A percentile compares a stretch with the other conserved stretches of the same genome.
Conservation (phyloP, 2,888 invertebrate species). For the Chloroclysta siterata region DNA sequence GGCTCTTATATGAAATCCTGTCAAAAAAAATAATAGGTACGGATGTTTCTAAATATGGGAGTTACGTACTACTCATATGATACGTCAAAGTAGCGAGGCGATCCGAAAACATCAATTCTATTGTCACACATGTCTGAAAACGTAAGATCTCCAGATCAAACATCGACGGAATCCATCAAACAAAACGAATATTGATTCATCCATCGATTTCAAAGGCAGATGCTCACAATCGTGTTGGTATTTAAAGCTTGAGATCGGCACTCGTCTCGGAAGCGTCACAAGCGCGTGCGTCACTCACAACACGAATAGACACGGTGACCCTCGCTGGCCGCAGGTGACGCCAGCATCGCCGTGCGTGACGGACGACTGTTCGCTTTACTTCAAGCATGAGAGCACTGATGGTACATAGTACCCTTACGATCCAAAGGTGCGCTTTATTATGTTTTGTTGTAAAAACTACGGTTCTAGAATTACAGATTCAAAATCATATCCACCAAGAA, state of each 20-base stretch:
- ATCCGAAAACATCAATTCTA: not conserved
- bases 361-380: conserved; percentile 41
- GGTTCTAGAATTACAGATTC: not conserved
- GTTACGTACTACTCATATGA: not conserved
- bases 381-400: conserved; percentile 54
- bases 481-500: not conserved
- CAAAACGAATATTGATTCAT: conserved; percentile 20
- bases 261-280: conserved; percentile 63
- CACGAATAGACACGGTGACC: conserved; percentile 80
- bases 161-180: conserved; percentile 17
- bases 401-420: not conserved
- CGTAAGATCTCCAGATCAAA: conserved; percentile 6
- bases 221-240: conserved; percentile 42
- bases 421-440: not conserved
- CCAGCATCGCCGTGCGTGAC: conserved; percentile 57
- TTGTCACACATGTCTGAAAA: conserved; percentile 3
- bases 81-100: not conserved
- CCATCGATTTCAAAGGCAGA: conserved; percentile 36
- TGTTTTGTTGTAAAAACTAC: not conserved
- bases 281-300: conserved; percentile 77
- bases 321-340: conserved; percentile 67
- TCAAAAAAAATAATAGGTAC: not conserved
- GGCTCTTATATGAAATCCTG: not conserved
- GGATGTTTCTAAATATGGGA: not conserved
- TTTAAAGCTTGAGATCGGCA: conserved; percentile 63